Percentiles rank a stretch among this genome's conserved stretches.
Conservation (phyloP, 64 coral and sea anemone genomes). For the Dendronephthya gigantea region DNA sequence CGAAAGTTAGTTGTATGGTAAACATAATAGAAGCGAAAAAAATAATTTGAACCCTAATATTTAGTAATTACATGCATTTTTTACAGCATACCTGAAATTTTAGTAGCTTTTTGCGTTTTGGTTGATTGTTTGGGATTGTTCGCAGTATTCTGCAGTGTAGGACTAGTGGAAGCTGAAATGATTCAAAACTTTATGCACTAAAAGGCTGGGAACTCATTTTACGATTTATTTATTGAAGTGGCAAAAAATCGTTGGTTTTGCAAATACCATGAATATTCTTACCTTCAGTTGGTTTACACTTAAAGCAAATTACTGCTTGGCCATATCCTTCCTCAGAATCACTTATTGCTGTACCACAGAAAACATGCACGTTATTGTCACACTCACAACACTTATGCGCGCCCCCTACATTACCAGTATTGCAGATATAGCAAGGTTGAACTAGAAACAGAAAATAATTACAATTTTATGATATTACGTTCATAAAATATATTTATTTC, state of each 20-base stretch:
- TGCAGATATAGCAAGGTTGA: not conserved
- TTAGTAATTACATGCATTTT: not conserved
- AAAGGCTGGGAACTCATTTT: not conserved
- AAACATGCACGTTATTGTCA: not conserved
- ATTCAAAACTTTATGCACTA: too few species aligned
- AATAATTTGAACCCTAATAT: not conserved
- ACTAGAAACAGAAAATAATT: too few species aligned
- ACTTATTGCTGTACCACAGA: not conserved
- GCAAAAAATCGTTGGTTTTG: too few species aligned
- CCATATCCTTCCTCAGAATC: too few species aligned
- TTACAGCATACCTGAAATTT: not conserved
- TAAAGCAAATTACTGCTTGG: not conserved
- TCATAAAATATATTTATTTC: too few species aligned
- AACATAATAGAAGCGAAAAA: too few species aligned
- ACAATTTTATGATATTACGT: too few species aligned
- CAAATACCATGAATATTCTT: not conserved
- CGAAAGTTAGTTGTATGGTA: too few species aligned
- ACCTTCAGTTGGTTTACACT: not conserved
- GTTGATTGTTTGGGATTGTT: not conserved
- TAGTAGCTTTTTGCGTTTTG: not conserved
- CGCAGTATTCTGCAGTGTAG: too few species aligned
- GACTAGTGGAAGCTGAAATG: too few species aligned
- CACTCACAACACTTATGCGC: constrained; percentile 4
- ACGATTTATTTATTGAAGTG: not conserved
- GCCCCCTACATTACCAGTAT: constrained; percentile 9